Conservation (phyloP, 2,888 invertebrate genomes). For the Lathronympha strigana region DNA sequence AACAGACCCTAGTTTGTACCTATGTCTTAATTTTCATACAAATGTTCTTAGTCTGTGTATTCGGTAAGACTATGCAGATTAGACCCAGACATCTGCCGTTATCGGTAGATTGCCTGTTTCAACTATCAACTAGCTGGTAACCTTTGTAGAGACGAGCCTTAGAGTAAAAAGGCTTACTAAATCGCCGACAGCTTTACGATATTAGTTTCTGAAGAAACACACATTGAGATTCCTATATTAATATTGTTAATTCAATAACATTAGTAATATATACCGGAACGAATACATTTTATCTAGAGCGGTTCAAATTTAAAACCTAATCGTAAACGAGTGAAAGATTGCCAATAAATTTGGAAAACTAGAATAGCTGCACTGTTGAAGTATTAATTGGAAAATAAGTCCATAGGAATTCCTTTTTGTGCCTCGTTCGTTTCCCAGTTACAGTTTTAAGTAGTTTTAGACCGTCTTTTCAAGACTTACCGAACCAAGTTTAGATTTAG, state of each 20-base stretch:
- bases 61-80: constrained; percentile 5
- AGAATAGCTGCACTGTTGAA: too few relatives aligned
- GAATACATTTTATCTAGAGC: background rate
- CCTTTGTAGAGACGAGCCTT: background rate
- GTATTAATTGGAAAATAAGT: too few relatives aligned
- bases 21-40: background rate
- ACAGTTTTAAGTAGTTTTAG: background rate
- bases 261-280: too few relatives aligned
- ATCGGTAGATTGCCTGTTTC: constrained; percentile 27
- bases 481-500: background rate
- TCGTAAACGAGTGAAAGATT: too few relatives aligned
- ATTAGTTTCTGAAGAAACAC: background rate
- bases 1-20: background rate
- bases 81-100: constrained; percentile 17
- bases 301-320: background rate
- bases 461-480: background rate
- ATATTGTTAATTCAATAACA: too few relatives aligned
- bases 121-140: constrained; percentile 16
- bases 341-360: too few relatives aligned
- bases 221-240: too few relatives aligned
- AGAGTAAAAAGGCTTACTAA: constrained; percentile 4
- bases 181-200: background rate
- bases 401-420: background rate
- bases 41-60: constrained; percentile 17
- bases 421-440: background rate